phyloP scores from a whole-genome alignment of 2,797 vertebrate genomes.

The Fundulus diaphanus region DNA sequence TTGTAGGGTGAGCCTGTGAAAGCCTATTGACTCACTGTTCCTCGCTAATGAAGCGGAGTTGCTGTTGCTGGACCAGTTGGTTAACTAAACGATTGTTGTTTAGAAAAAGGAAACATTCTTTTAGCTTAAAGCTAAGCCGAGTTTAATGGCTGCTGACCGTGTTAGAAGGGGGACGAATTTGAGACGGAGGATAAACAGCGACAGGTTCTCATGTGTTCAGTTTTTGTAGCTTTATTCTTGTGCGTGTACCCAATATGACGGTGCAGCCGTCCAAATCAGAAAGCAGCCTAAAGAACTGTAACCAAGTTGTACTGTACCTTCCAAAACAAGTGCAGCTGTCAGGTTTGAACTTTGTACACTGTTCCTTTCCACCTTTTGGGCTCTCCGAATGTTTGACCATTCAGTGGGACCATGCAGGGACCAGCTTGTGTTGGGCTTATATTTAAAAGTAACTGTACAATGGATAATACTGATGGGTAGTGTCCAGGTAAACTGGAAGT shows the following conservation, averaged over 20 bases:
- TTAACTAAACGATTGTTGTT: slow-evolving; percentile 32
- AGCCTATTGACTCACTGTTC: slow-evolving; percentile 22
- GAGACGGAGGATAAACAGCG: neutral
- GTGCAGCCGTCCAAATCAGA: neutral
- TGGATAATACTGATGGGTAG: neutral
- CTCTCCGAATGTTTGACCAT: slow-evolving; percentile 1
- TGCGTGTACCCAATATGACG: slow-evolving; percentile 44
- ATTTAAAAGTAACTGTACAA: slow-evolving; percentile 3
- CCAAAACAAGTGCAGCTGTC: neutral
- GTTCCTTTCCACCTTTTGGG: slow-evolving; percentile 9
- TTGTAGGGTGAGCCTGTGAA: slow-evolving; percentile 37
- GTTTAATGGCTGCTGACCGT: neutral
- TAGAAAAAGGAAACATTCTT: neutral
- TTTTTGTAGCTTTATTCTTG: slow-evolving; percentile 4
- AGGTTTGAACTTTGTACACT: slow-evolving; percentile 13
- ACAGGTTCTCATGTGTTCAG: neutral
- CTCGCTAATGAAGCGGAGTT: slow-evolving; percentile 20
- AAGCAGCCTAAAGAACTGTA: neutral
- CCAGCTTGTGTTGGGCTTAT: neutral
- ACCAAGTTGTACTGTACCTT: neutral
- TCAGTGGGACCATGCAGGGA: neutral
- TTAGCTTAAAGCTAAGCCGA: slow-evolving; percentile 30
- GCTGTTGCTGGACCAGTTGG: slow-evolving; percentile 9
- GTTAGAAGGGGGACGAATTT: neutral
- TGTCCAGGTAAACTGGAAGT: neutral